Evolutionary conservation across 2,113 vertebrate species (phyloP), one percentile per base, ranked within the genome.

Genomic region (Jaculus jaculus): DNA sequence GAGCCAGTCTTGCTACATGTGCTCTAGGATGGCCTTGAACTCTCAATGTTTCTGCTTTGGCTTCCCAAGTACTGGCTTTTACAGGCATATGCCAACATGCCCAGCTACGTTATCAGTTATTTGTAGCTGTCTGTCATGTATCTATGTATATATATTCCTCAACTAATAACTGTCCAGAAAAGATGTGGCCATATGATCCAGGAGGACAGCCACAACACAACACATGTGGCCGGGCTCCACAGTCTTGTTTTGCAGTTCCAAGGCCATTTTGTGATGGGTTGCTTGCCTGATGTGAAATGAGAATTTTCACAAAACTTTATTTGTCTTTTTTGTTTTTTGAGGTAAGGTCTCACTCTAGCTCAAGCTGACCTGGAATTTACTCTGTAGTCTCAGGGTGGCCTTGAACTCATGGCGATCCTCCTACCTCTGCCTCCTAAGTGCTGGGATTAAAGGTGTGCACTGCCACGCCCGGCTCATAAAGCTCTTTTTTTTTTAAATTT

Each of bases 271-370:
- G 51, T n/a, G 71, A 84, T 42, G 42, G 83, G 28, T 18, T 42
- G 18, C n/a, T 80, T 93, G 84, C 34, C 83, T 71, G 34, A 34
- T 58, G 28, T 63, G 71, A 89, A 89, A 26, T n/a, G 5, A 71
- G 34, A 34, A 72, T 82, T 92, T 75, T 80, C 39, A 90, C 61
- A 94, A 69, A 90, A 5, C 42, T 92, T 26, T 73, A 6, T 47
- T 47, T 47, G 42, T 47, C 8, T 47, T 47, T 47, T 47, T 8
- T 5, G 42, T 47, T 47, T 47, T 47, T 47, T 8, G 8, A 47
- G 42, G 42, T 47, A 47, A 8, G 42, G 42, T 47, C 42, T 47
- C 42, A 47, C 42, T 47, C 8, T 47, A 47, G 42, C 42, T 8
- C 42, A 47, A 8, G 42, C 42, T 47, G 42, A 47, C 42, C 8